A percentile compares a stretch with the other conserved stretches of the same genome.
phyloP scores from a whole-genome alignment of 2,888 invertebrate species.

The Stenchaetothrips biformis region DNA sequence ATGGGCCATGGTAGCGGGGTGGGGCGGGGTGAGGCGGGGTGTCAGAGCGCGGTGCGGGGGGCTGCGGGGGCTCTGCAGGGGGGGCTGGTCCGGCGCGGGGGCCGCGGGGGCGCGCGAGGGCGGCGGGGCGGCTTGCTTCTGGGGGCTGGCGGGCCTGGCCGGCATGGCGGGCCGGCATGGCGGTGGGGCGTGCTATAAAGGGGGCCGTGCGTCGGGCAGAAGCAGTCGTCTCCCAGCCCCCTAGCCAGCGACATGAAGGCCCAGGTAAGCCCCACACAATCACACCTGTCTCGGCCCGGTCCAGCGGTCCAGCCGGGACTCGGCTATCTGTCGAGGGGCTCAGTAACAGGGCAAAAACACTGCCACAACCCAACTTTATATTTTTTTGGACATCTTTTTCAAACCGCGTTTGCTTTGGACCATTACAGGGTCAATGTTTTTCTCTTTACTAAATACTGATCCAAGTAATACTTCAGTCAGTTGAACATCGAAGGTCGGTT shows the following conservation, averaged over 20 bases:
- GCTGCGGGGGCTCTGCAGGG: background rate
- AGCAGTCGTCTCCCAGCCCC: slow-evolving; percentile 17
- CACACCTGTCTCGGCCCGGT: background rate
- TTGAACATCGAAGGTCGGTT: too few species aligned
- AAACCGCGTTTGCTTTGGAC: too few species aligned
- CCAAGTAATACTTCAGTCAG: too few species aligned
- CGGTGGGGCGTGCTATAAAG: slow-evolving; percentile 15
- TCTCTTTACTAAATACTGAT: too few species aligned
- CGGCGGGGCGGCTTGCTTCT: slow-evolving; percentile 3
- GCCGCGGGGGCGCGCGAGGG: background rate
- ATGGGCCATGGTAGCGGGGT: background rate
- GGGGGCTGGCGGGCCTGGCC: background rate
- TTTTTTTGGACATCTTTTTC: too few species aligned
- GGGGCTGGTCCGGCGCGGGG: background rate
- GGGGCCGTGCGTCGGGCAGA: background rate
- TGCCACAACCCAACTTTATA: too few species aligned
- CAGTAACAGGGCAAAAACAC: too few species aligned
- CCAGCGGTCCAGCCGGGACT: background rate
- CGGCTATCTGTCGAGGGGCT: too few species aligned
- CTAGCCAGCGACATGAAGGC: slow-evolving; percentile 20
- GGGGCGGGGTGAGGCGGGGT: background rate
- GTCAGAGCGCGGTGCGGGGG: too few species aligned
- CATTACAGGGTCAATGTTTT: too few species aligned
- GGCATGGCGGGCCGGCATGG: background rate
- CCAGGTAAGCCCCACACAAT: slow-evolving; percentile 10